Evolutionary conservation across 2,113 vertebrate genomes (phyloP), one percentile per base, ranked within the genome.

Genomic region (Amphiprion percula): DNA sequence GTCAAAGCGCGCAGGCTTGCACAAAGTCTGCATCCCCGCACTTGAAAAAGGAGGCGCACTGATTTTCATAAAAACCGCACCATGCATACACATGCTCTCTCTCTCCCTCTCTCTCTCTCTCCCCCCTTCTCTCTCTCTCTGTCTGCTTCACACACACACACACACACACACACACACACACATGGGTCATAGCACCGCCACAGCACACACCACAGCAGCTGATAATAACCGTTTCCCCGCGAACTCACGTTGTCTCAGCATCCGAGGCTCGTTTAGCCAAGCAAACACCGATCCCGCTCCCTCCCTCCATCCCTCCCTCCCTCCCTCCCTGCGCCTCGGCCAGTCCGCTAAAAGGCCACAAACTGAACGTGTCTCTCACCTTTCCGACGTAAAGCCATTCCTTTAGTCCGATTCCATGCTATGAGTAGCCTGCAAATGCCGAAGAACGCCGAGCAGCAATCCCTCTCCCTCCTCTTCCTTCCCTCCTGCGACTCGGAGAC

Each of bases 371-470:
- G 74, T 10, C 83, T 74, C 91, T 91, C 93, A 95, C 94, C 94
- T 94, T 91, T 54, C 85, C 86, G 79, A 90, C 86, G 87, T 86
- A 88, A 50, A 93, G 89, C 90, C 94, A 94, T 94, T 84, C 87
- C 90, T 91, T 84, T 85, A 88, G 87, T 92, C 86, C 90, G 86
- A 88, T 85, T 79, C 93, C 91, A 79, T 82, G 78, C 86, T 87
- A 82, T 66, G 52, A 86, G 82, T 75, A 80, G 59, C 85, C 78
- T 49, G 86, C 85, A 83, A 81, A 83, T 10, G 87, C 72, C 75
- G 79, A 80, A 89, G 77, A 83, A 19, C 46, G 17, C 68, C 26
- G 80, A 81, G 88, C 89, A 81, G 88, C 89, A 90, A 89, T 88
- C 87, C 85, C 82, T 37, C 33, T 37, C 33, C 33, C 33, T 37